Evolutionary conservation across 2,888 invertebrate genomes (phyloP), one percentile per base, ranked within the genome.

Genomic region (Gnatocerus cornutus): DNA sequence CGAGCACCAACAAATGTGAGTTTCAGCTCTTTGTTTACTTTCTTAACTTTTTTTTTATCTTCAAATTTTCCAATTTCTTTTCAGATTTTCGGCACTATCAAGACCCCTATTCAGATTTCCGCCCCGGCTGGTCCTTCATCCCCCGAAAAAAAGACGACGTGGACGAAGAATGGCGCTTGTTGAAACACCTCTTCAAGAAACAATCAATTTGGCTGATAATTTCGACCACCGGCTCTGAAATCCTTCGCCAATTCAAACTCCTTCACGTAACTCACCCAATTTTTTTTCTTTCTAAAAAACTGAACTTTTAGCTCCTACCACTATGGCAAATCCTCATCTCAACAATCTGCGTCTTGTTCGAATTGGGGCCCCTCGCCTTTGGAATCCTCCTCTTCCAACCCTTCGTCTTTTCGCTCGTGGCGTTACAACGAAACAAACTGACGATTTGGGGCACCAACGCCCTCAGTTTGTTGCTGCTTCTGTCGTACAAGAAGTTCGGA

Each of bases 151-250:
- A 88, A 84, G 93, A 93, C 85, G 83, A 85, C 16, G 88, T 92
- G 13, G 93, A 93, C 84, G 85, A 87, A 79, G 93, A 93, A 85
- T 93, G 93, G 93, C 88, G 84, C 78, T 86, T 88, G 65, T 91
- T 90, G 87, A 88, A 88, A 77, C 87, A 85, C 72, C 87, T 88
- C 63, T 81, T 90, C 58, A 80, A 84, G 46, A 84, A 82, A 71
- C 82, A 89, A 58, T 85, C 87, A 79, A 87, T 88, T 59, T 91
- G 89, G 86, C 79, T 90, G 71, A 75, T 88, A 67, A 65, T 88
- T 21, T 89, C 92, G 77, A 84, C 89, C 73, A 16, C 87, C 50
- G 77, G 88, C 63, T 87, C 89, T 30, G 89, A 90, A 81, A 72
- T 85, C 21, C 77, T 89, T 68, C 82, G 88, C 64, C 81, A 75